Percentiles rank a stretch among this genome's conserved stretches.
Evolutionary conservation across 2,888 invertebrate species (phyloP).

Genomic region (Deroplatys truncata): DNA sequence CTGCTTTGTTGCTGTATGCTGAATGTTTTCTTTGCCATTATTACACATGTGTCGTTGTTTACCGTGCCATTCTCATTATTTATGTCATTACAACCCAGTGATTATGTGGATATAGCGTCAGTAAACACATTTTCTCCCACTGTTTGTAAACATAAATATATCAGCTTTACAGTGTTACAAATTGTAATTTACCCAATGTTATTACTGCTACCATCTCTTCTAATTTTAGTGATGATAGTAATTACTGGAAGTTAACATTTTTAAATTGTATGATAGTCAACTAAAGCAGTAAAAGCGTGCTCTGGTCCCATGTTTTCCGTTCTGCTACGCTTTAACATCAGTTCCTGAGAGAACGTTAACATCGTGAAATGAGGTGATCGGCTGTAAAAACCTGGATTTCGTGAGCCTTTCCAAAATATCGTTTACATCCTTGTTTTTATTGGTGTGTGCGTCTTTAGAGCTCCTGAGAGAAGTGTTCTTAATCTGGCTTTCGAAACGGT

Average conservation of each 20-base stretch:
- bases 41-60: not conserved
- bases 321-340: too few species aligned
- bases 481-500: too few species aligned
- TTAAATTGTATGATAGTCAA: not conserved
- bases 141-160: not conserved
- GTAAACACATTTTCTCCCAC: not conserved
- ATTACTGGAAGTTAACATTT: not conserved
- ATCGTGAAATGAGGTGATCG: too few species aligned
- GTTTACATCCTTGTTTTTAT: too few species aligned
- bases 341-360: too few species aligned
- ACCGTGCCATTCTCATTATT: not conserved
- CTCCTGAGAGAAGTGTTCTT: too few species aligned
- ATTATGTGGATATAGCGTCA: not conserved
- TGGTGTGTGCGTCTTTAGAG: too few species aligned
- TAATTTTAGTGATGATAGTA: not conserved
- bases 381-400: too few species aligned
- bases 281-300: too few species aligned
- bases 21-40: not conserved
- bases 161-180: not conserved
- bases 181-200: not conserved
- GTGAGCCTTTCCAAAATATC: too few species aligned
- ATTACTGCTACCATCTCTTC: not conserved
- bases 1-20: not conserved
- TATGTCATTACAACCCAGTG: not conserved
- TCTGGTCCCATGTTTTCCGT: too few species aligned